phyloP scores from a whole-genome alignment of 2,797 vertebrate genomes.

The Rhincodon typus region DNA sequence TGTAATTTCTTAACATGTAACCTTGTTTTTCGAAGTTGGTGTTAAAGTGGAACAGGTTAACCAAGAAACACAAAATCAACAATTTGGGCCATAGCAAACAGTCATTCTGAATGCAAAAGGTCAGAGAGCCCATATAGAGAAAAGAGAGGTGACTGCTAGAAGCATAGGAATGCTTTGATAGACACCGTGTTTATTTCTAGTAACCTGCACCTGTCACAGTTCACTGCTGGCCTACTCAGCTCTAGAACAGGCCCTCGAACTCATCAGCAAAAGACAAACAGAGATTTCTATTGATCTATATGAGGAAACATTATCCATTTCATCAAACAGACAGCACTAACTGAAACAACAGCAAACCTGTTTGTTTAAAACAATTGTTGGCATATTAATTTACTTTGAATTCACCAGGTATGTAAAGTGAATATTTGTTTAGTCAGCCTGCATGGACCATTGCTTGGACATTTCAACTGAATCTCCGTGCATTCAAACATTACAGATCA shows the following conservation, averaged over 20 bases:
- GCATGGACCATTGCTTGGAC: not conserved
- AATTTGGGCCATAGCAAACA: not conserved
- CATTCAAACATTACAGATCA: not conserved
- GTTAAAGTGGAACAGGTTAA: not conserved
- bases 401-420: slow-evolving; percentile 24
- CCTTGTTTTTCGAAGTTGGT: not conserved
- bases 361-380: slow-evolving; percentile 32
- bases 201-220: slow-evolving; percentile 55
- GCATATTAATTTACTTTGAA: slow-evolving; percentile 24
- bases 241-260: slow-evolving; percentile 41
- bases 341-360: slow-evolving; percentile 31
- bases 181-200: slow-evolving; percentile 32
- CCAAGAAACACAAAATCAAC: slow-evolving; percentile 11
- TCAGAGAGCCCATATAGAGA: slow-evolving; percentile 32
- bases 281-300: slow-evolving; percentile 32
- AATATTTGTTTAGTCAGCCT: not conserved
- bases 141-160: slow-evolving; percentile 25
- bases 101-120: slow-evolving; percentile 19
- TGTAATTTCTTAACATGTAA: not conserved
- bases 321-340: slow-evolving; percentile 34
- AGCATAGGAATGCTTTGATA: accelerated
- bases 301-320: slow-evolving; percentile 34
- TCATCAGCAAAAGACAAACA: slow-evolving; percentile 33
- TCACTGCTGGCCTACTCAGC: slow-evolving; percentile 51
- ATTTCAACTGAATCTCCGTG: not conserved